Conservation (phyloP, 2,888 invertebrate genomes). For the Antheraea assamensis region DNA sequence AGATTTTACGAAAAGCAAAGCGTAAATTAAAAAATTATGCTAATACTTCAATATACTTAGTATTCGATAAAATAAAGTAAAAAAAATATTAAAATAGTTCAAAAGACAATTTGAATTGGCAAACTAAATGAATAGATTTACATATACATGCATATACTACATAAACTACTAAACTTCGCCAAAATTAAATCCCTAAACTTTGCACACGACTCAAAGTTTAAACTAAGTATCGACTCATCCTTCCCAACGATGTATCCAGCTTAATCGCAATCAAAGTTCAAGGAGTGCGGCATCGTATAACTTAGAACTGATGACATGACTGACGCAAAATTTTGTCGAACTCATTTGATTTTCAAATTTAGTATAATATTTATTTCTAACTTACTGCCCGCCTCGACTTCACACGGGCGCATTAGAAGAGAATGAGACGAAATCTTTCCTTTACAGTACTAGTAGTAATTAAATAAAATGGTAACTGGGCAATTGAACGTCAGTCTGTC, state of each 20-base stretch:
- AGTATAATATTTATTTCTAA: not conserved
- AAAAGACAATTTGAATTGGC: not conserved
- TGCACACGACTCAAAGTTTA: slow-evolving; percentile 34
- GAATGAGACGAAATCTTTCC: no score
- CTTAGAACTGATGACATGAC: not conserved
- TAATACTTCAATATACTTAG: not conserved
- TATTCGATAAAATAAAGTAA: not conserved
- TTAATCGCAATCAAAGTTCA: slow-evolving; percentile 35
- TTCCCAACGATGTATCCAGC: slow-evolving; percentile 26
- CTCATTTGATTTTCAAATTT: not conserved
- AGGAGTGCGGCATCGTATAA: slow-evolving; percentile 27
- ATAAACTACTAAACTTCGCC: slow-evolving; percentile 17
- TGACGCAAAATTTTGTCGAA: not conserved
- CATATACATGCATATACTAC: not conserved
- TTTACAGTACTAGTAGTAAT: no score
- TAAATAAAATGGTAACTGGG: no score
- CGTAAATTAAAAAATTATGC: not conserved
- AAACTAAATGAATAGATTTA: not conserved
- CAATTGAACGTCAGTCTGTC: no score
- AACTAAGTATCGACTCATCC: slow-evolving; percentile 36
- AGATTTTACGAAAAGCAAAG: not conserved
- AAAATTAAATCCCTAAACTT: slow-evolving; percentile 37
- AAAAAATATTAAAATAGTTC: not conserved
- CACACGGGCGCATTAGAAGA: no score
- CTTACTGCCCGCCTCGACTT: no score